These are phyloP conservation scores for Stichopus chloronotus DNA, from an alignment of 35 echinoderm and acorn worm species.

Conservation along the genomic window DNA sequence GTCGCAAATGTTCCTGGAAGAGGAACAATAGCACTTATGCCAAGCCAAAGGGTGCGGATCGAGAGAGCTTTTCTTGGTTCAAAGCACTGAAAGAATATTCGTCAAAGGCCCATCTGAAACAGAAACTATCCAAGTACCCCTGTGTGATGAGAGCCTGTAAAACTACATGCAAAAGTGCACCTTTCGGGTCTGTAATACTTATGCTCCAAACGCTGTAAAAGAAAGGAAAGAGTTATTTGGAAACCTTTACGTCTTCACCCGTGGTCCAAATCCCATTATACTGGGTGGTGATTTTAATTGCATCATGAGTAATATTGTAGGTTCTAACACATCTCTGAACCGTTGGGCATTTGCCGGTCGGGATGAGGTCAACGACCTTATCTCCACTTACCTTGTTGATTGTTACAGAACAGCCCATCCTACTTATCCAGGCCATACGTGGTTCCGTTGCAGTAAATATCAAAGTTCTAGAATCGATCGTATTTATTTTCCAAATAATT, in stretches of 20 bases:
- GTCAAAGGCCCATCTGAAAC: not conserved
- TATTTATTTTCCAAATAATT: not conserved
- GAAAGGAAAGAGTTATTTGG: conserved; percentile 36
- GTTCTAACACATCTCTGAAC: not conserved
- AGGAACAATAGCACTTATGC: not conserved
- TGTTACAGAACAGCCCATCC: not conserved
- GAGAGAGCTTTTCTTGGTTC: not conserved
- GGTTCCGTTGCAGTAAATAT: not conserved
- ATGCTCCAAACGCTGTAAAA: not conserved
- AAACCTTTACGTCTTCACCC: not conserved
- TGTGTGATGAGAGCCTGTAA: not conserved
- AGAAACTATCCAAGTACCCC: not conserved
- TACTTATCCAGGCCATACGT: not conserved
- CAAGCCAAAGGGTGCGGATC: not conserved
- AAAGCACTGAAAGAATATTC: not conserved
- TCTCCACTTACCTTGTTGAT: not conserved
- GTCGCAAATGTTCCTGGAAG: not conserved
- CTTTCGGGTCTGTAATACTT: conserved; percentile 58
- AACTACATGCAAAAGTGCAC: not conserved
- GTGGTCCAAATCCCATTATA: conserved; percentile 29
- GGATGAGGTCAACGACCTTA: conserved; percentile 21
- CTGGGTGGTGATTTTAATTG: conserved; percentile 56
- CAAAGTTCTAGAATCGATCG: not conserved
- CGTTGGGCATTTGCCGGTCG: conserved; percentile 26
- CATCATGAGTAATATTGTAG: conserved; percentile 19